phyloP scores from a whole-genome alignment of 2,797 vertebrate species.

The Sebastes trivittatus region DNA sequence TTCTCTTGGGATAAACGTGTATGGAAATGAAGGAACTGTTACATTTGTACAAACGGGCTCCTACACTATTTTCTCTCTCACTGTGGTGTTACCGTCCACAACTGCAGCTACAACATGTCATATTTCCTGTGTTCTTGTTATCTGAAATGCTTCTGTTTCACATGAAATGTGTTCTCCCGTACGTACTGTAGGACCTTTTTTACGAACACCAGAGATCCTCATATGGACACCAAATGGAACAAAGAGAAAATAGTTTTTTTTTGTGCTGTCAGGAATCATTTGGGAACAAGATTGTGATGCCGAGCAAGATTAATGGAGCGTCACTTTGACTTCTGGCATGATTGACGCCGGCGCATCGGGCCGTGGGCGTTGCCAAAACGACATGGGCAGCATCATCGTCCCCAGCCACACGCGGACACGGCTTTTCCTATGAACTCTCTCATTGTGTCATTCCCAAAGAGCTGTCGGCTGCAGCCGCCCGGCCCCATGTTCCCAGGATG shows the following conservation, averaged over 20 bases:
- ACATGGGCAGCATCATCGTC: constrained; percentile 33
- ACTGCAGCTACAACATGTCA: constrained; percentile 42
- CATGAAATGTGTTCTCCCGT: constrained; percentile 43
- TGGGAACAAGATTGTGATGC: constrained; percentile 37
- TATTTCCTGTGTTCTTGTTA: constrained; percentile 37
- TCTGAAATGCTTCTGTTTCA: constrained; percentile 52
- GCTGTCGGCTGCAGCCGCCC: constrained; percentile 51
- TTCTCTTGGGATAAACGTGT: not conserved
- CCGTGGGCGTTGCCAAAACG: constrained; percentile 39
- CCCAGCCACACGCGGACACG: constrained; percentile 48
- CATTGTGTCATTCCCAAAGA: constrained; percentile 64
- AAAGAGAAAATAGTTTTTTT: constrained; percentile 38
- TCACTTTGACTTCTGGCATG: constrained; percentile 38
- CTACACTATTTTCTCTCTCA: constrained; percentile 7
- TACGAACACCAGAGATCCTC: constrained; percentile 51
- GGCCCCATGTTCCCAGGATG: constrained; percentile 62
- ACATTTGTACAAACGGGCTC: constrained; percentile 30
- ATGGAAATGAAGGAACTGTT: constrained; percentile 6
- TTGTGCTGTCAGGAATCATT: constrained; percentile 51
- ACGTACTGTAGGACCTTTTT: constrained; percentile 2
- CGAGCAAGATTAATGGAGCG: constrained; percentile 44
- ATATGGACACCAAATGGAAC: constrained; percentile 73
- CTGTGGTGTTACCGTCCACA: constrained; percentile 17
- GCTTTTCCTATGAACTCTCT: constrained; percentile 61
- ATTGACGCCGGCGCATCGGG: constrained; percentile 43